Percentiles rank a stretch among this genome's conserved stretches.
These are phyloP conservation scores for Theonella swinhoei DNA, from an alignment of 37 sponge, comb jelly and placozoan species.

Conservation along the genomic window DNA sequence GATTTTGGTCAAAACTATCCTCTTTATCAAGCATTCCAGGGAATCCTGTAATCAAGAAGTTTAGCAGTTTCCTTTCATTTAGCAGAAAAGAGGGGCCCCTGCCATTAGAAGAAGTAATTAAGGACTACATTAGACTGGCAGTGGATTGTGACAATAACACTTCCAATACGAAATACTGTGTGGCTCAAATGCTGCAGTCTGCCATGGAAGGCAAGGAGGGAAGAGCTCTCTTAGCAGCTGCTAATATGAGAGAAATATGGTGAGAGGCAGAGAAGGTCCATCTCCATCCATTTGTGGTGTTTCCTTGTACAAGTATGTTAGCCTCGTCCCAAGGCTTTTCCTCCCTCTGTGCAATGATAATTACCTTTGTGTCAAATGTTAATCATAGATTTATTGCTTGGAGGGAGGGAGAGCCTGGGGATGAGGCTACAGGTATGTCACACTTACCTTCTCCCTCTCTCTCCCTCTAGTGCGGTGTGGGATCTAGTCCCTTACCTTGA, in stretches of 20 bases:
- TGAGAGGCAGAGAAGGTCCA: conserved; percentile 1
- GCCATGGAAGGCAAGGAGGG: conserved; percentile 53
- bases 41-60: no score
- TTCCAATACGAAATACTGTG: conserved; percentile 78
- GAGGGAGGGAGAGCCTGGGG: no score
- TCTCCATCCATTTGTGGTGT: background rate
- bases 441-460: background rate
- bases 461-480: conserved; percentile 37
- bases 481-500: conserved; percentile 33
- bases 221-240: conserved; percentile 41
- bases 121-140: conserved; percentile 63
- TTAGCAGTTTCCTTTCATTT: no score
- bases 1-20: no score
- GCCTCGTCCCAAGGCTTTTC: no score
- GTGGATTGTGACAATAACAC: conserved; percentile 50
- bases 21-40: no score
- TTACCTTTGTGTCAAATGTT: background rate
- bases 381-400: background rate
- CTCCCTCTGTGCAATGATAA: no score
- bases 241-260: conserved; percentile 64
- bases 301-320: no score
- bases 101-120: conserved; percentile 64
- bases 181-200: conserved; percentile 70
- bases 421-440: no score
- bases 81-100: conserved; percentile 76